Conservation (phyloP, 2,113 vertebrate genomes). For the Macaca mulatta region DNA sequence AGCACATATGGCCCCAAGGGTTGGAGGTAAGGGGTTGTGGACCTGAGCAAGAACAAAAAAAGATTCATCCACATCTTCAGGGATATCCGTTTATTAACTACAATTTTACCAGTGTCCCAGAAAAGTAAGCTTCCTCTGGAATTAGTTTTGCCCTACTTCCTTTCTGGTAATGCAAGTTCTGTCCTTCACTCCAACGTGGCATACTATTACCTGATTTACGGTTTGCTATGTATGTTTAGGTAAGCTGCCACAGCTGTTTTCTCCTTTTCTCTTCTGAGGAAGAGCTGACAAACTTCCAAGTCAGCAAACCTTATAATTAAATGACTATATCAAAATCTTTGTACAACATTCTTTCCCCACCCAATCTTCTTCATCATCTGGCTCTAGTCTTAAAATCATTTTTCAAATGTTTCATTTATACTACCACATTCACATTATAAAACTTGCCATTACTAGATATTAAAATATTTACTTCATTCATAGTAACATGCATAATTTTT, state of each 20-base stretch:
- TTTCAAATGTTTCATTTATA: neutral
- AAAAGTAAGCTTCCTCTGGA: neutral
- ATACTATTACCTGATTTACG: neutral
- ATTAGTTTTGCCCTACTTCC: neutral
- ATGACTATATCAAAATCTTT: neutral
- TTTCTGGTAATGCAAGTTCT: neutral
- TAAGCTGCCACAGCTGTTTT: neutral
- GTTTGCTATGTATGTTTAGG: neutral
- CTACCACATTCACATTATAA: neutral
- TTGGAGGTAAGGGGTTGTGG: constrained; percentile 53
- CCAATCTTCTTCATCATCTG: neutral
- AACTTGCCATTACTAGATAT: neutral
- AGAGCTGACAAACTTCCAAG: neutral
- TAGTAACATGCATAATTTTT: neutral
- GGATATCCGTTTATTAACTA: neutral
- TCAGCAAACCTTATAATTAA: neutral
- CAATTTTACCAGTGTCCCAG: neutral
- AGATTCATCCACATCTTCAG: constrained; percentile 50
- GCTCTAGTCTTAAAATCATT: neutral
- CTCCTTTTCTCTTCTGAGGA: neutral
- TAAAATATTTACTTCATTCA: neutral
- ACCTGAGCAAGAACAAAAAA: constrained; percentile 50
- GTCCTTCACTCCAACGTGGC: neutral
- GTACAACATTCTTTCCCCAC: neutral
- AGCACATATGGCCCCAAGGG: constrained; percentile 34